Evolutionary conservation across 2,888 invertebrate species (phyloP).

Genomic region (Chrysolina americana): DNA sequence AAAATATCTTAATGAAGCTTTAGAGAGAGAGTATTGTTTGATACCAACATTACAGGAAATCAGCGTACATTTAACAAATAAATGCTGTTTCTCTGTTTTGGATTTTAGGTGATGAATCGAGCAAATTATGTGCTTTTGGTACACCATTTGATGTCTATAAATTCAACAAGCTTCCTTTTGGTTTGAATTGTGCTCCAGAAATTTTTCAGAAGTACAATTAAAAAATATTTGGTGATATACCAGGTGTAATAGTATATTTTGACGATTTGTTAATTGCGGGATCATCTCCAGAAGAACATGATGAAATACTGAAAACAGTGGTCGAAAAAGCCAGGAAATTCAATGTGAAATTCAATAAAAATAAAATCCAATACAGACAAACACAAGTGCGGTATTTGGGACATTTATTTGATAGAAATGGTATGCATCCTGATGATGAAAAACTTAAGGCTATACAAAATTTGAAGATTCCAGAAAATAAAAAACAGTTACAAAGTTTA

Average conservation of each 20-base stretch:
- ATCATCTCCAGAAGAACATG: background rate
- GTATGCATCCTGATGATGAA: background rate
- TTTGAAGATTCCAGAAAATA: background rate
- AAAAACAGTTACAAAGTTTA: background rate
- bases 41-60: background rate
- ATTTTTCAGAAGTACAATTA: background rate
- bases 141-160: background rate
- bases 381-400: background rate
- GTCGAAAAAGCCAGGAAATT: background rate
- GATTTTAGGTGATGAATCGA: background rate
- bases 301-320: background rate
- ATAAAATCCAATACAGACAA: background rate
- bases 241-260: background rate
- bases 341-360: background rate
- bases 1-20: background rate
- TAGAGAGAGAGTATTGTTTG: background rate
- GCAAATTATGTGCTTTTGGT: background rate
- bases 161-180: background rate
- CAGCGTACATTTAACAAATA: background rate
- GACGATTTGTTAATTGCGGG: background rate
- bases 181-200: slow-evolving; percentile 4
- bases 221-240: background rate
- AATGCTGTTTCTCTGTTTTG: background rate
- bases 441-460: background rate
- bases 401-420: background rate